Evolutionary conservation across 2,888 invertebrate species (phyloP).

Genomic region (Drosophila limbata): DNA sequence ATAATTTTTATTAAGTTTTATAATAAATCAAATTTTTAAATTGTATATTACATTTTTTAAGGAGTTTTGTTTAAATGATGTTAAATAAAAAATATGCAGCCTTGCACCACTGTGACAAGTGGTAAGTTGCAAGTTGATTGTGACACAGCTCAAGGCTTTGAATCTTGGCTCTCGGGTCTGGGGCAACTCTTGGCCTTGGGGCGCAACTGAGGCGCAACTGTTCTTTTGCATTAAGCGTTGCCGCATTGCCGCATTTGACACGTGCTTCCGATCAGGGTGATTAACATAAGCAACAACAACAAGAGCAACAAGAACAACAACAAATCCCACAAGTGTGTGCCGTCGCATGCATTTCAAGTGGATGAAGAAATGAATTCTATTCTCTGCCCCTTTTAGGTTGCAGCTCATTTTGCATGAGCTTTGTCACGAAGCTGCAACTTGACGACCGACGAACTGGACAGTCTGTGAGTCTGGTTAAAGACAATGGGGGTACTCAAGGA

Average conservation of each 20-base stretch:
- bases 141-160: conserved; percentile 21
- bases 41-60: too few species aligned
- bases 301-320: conserved; percentile 39
- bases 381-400: conserved; percentile 1
- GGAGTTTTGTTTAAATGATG: too few species aligned
- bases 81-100: too few species aligned
- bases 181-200: conserved; percentile 49
- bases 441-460: conserved; percentile 25
- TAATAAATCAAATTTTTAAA: too few species aligned
- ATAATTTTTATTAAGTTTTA: too few species aligned
- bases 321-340: conserved; percentile 78
- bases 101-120: conserved; percentile 8
- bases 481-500: background rate
- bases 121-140: background rate
- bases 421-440: conserved; percentile 29
- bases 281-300: conserved; percentile 58
- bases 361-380: background rate
- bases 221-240: conserved; percentile 59
- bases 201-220: conserved; percentile 40
- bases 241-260: conserved; percentile 81
- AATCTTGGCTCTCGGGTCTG: conserved; percentile 12
- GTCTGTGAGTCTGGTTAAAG: background rate
- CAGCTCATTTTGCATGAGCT: conserved; percentile 34
- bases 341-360: conserved; percentile 71
- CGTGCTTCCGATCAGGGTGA: conserved; percentile 83